These are phyloP conservation scores for Danionella cerebrum DNA, from an alignment of 2,113 vertebrate genomes.

Conservation along the genomic window DNA sequence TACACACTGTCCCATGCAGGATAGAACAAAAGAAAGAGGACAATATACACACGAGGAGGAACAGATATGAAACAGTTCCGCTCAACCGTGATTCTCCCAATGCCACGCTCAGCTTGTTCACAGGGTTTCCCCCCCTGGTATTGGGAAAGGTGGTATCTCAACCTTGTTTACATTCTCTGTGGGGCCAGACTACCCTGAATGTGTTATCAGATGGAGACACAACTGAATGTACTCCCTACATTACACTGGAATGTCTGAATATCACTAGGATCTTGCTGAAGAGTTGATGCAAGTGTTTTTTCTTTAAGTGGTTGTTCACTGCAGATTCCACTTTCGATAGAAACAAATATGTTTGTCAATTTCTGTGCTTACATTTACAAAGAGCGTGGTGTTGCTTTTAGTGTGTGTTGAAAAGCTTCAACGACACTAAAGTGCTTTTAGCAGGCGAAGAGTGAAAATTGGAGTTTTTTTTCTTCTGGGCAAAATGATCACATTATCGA, in stretches of 20 bases:
- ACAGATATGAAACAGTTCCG: background rate
- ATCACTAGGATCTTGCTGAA: too few relatives aligned
- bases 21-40: background rate
- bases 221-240: background rate
- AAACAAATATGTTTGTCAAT: background rate
- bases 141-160: background rate
- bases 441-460: background rate
- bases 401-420: background rate
- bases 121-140: background rate
- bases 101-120: background rate
- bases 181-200: background rate
- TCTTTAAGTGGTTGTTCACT: too few relatives aligned
- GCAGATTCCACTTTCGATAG: too few relatives aligned
- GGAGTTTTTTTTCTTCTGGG: background rate
- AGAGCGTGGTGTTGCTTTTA: background rate
- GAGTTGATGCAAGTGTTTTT: background rate
- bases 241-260: background rate
- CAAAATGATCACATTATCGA: background rate
- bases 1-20: background rate
- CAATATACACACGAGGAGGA: background rate
- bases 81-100: background rate
- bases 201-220: background rate
- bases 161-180: background rate
- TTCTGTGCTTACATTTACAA: background rate
- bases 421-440: too few relatives aligned